Evolutionary conservation across 1,140 invertebrate genomes (phyloP).

Genomic region (Periplaneta americana): DNA sequence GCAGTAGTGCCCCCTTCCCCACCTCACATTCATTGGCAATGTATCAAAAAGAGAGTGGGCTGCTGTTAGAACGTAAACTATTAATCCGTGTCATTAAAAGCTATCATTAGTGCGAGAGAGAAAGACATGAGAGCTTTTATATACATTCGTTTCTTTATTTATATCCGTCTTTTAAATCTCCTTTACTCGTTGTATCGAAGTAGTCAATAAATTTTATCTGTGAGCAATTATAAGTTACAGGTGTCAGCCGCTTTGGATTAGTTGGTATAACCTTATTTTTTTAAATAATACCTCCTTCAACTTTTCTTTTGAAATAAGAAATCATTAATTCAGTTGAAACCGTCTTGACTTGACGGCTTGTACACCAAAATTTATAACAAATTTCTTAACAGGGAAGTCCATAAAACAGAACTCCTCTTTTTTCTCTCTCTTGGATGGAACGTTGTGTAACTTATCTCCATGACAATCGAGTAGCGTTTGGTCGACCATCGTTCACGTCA

Average conservation of each 20-base stretch:
- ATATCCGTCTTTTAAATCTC: not conserved
- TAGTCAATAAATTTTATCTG: not conserved
- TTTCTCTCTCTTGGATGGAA: not conserved
- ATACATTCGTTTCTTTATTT: not conserved
- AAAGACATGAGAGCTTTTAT: not conserved
- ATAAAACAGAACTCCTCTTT: not conserved
- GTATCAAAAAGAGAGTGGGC: slow-evolving; percentile 1
- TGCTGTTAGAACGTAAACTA: slow-evolving; percentile 9
- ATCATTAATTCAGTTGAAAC: not conserved
- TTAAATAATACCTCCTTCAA: not conserved
- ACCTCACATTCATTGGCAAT: slow-evolving; percentile 9
- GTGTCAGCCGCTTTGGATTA: not conserved
- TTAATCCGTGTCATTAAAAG: slow-evolving; percentile 15
- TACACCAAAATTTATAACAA: not conserved
- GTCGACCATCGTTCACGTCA: not conserved
- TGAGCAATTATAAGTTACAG: not conserved
- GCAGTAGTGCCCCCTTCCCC: not conserved
- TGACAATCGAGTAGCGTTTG: not conserved
- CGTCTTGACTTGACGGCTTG: not conserved
- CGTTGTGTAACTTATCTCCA: not conserved
- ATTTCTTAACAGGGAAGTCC: not conserved
- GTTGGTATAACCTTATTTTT: not conserved
- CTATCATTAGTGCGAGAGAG: slow-evolving; percentile 16
- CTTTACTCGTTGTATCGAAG: not conserved
- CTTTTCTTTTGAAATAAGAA: not conserved